Base-by-base conservation (phyloP, 2,113 vertebrate genomes). In the Solenodon paradoxus region DNA sequence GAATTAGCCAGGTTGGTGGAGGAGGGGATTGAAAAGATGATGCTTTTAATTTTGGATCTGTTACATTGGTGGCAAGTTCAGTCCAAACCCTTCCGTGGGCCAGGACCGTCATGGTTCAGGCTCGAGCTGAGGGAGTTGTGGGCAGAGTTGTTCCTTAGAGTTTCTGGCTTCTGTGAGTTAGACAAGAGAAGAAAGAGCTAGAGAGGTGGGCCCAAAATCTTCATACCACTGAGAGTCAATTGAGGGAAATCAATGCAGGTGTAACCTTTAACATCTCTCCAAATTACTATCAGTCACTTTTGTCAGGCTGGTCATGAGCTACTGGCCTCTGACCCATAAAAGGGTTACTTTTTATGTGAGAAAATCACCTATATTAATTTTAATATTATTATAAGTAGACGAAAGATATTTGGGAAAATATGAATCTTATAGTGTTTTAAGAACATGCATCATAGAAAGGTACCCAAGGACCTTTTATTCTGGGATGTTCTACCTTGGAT, bases 351-450 rank as follows among this genome's bases (percentile, higher is more conserved):
- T 90, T 89, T 78, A 24, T 68, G 81, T 68, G 88, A 90, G 69
- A 87, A 20, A 82, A 55, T 89, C 49, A 96, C 45, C 42, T 30
- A 69, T 72, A 61, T 95, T 92, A 61, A 42, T 78, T 97, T 90
- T 92, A 85, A 79, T 96, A 45, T 87, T 90, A 94, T 94, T 92
- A 94, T 94, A 90, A 92, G n/a, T n/a, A n/a, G 45, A 40, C 68
- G 64, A 97, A 85, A 75, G 93, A 64, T 83, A 90, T 57, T 84
- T 90, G 17, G 57, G 63, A 68, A 96, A 96, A 86, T 89, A 83
- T 83, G 51, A 45, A 64, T 96, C 91, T 91, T 88, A 55, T 5
- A 83, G 49, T 84, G 57, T 63, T 92, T 83, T 85, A 92, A 92
- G 69, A 92, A 88, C 42, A 79, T 17, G 55, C 6, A 57, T 20